Conservation (phyloP, 2,113 vertebrate species). For the Ramphastos sulfuratus region DNA sequence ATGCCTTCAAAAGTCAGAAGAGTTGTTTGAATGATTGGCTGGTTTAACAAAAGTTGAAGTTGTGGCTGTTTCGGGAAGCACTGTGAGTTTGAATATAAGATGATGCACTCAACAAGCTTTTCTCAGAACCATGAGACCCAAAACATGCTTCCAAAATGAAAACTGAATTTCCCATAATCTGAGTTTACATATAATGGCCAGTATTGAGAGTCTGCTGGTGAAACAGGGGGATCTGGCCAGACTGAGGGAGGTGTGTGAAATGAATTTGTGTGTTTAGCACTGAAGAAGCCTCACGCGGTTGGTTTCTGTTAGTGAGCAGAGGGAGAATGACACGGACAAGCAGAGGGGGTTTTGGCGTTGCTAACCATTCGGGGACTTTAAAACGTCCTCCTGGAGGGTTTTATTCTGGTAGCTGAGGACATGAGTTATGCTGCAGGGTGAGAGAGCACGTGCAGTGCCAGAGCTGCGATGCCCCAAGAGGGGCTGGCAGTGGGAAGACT, state of each 20-base stretch:
- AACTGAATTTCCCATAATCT: not conserved
- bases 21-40: not conserved
- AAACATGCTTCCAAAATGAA: not conserved
- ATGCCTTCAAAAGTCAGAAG: not conserved
- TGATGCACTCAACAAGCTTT: not conserved
- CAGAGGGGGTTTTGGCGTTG: not conserved
- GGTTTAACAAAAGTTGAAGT: not conserved
- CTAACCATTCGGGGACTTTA: not conserved
- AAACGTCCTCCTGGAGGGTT: not conserved
- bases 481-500: not conserved
- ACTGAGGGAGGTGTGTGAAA: not conserved
- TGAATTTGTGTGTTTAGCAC: not conserved
- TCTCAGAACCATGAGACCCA: rapidly evolving
- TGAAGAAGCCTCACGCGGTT: not conserved
- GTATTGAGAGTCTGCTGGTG: not conserved
- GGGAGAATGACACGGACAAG: not conserved
- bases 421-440: not conserved
- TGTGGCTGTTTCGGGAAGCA: not conserved
- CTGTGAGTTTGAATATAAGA: not conserved
- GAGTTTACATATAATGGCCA: not conserved
- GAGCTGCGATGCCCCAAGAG: rapidly evolving
- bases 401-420: not conserved
- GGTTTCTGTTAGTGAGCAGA: not conserved
- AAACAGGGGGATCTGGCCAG: not conserved
- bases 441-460: not conserved